Evolutionary conservation across 1,140 invertebrate genomes (phyloP).

Genomic region (Drosophila yakuba): DNA sequence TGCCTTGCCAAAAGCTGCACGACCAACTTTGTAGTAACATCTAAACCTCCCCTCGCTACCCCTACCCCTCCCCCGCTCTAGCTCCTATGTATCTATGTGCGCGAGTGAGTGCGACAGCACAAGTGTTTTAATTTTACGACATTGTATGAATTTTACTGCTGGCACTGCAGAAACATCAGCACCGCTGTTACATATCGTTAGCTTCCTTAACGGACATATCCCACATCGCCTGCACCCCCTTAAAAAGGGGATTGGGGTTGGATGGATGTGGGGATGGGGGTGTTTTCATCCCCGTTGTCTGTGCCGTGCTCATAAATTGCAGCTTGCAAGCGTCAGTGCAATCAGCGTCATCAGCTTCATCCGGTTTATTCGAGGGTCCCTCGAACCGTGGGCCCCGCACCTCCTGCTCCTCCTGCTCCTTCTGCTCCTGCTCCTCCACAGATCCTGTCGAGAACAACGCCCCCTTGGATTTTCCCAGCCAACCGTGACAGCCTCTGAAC

Average conservation of each 20-base stretch:
- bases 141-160: conserved; percentile 84
- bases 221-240: conserved; percentile 53
- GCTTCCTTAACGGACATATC: conserved; percentile 82
- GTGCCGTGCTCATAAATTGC: conserved; percentile 77
- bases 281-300: conserved; percentile 23
- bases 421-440: not conserved
- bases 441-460: not conserved
- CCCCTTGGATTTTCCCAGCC: not conserved
- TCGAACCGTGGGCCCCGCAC: conserved; percentile 33
- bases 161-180: conserved; percentile 82
- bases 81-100: conserved; percentile 7
- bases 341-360: conserved; percentile 82
- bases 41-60: conserved; percentile 21
- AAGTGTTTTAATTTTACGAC: conserved; percentile 84
- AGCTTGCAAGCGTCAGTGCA: conserved; percentile 82
- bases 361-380: conserved; percentile 60
- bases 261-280: not conserved
- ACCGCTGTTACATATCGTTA: conserved; percentile 83
- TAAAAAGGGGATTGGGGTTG: not conserved
- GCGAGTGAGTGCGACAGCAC: conserved; percentile 60
- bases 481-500: not conserved
- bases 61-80: not conserved
- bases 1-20: conserved; percentile 78
- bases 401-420: not conserved
- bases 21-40: conserved; percentile 75